Percentiles rank a stretch among this genome's conserved stretches.
Conservation (phyloP, 1,140 invertebrate species). For the Fopius arisanus region DNA sequence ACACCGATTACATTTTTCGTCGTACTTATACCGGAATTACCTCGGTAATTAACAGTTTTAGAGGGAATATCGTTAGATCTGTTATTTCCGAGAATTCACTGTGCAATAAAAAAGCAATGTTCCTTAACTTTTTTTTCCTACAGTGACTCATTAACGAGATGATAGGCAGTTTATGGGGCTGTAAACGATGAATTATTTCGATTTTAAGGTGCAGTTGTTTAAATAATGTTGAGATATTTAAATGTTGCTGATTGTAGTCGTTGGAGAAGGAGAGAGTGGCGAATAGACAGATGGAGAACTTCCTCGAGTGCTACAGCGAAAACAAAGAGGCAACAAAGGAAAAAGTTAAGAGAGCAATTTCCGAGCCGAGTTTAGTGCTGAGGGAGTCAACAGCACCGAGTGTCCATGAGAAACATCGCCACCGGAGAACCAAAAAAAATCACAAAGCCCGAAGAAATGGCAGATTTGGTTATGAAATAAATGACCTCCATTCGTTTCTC, state of each 20-base stretch:
- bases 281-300: background rate
- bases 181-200: no score
- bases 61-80: no score
- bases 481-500: slow-evolving; percentile 77
- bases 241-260: slow-evolving; percentile 34
- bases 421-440: slow-evolving; percentile 46
- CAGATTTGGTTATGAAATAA: slow-evolving; percentile 77
- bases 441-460: slow-evolving; percentile 46
- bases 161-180: background rate
- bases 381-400: slow-evolving; percentile 42
- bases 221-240: background rate
- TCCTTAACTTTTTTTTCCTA: background rate
- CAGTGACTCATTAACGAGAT: slow-evolving; percentile 32
- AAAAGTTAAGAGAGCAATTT: slow-evolving; percentile 52
- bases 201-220: no score
- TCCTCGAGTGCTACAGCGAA: background rate
- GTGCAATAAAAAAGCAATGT: slow-evolving; percentile 31
- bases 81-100: slow-evolving; percentile 15
- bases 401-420: slow-evolving; percentile 44
- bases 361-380: slow-evolving; percentile 49
- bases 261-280: slow-evolving; percentile 30
- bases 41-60: no score
- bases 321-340: slow-evolving; percentile 31
- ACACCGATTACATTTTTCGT: background rate
- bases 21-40: no score